A percentile compares a stretch with the other conserved stretches of the same genome.
These are phyloP conservation scores for Varanus komodoensis DNA, from an alignment of 2,113 vertebrate species.

Conservation along the genomic window DNA sequence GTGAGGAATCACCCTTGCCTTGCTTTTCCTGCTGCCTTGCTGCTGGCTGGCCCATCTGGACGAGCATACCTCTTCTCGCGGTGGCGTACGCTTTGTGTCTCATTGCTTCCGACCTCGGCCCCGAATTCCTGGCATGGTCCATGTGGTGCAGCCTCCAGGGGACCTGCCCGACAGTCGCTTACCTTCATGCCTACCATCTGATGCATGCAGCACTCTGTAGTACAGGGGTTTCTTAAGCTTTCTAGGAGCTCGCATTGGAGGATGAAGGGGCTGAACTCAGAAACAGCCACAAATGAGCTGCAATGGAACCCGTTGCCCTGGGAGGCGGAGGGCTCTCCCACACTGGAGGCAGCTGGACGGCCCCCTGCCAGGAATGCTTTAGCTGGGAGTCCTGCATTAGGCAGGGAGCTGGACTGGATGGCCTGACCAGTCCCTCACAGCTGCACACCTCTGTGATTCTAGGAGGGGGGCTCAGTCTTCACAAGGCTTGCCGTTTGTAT, in stretches of 20 bases:
- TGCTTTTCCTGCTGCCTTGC: background rate
- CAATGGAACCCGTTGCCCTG: too few relatives aligned
- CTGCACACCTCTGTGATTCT: too few relatives aligned
- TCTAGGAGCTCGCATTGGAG: background rate
- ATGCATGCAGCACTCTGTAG: background rate
- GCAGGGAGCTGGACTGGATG: too few relatives aligned
- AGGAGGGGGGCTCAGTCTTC: background rate
- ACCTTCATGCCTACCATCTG: background rate
- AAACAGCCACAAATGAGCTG: background rate
- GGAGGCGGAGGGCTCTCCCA: too few relatives aligned
- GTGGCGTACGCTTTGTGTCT: background rate
- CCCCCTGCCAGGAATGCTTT: too few relatives aligned
- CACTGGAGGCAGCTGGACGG: too few relatives aligned
- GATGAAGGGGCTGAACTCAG: background rate
- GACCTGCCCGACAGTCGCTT: background rate
- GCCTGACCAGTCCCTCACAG: too few relatives aligned
- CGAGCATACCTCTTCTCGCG: background rate
- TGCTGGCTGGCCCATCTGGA: background rate
- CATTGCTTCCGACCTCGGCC: background rate
- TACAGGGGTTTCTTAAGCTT: too few relatives aligned
- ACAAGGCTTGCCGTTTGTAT: background rate
- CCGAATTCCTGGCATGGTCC: background rate
- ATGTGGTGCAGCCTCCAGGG: background rate
- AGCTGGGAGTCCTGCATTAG: too few relatives aligned
- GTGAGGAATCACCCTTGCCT: background rate